These are phyloP conservation scores for Leptonema lineaticorne DNA, from an alignment of 1,140 invertebrate genomes.

Conservation along the genomic window DNA sequence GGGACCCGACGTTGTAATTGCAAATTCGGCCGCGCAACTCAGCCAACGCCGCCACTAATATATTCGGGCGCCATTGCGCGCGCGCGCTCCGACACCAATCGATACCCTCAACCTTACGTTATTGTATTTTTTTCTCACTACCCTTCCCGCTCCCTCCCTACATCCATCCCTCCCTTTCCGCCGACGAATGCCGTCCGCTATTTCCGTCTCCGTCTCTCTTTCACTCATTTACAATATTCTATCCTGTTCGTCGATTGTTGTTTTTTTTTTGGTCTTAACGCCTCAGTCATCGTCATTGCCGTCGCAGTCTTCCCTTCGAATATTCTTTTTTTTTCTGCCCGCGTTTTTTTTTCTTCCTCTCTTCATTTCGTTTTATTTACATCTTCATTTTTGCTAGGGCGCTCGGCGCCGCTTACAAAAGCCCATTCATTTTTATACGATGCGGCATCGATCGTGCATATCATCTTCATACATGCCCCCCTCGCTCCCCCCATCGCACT, in stretches of 20 bases:
- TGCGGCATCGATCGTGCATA: conserved; percentile 3
- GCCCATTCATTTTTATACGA: conserved; percentile 11
- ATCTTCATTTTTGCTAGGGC: conserved; percentile 1
- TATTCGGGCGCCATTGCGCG: conserved; percentile 38
- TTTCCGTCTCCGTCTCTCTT: too few relatives aligned
- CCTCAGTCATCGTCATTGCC: background rate
- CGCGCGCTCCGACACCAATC: conserved; percentile 36
- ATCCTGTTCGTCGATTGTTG: too few relatives aligned
- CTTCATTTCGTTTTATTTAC: conserved; percentile 23
- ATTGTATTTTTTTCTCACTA: conserved; percentile 36
- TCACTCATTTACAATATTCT: too few relatives aligned
- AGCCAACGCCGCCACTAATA: conserved; percentile 28
- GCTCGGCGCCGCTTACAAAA: background rate
- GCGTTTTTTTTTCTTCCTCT: background rate
- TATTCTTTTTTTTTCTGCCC: too few relatives aligned
- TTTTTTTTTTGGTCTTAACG: conserved; percentile 22
- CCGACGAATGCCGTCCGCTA: too few relatives aligned
- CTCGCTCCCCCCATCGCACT: too few relatives aligned
- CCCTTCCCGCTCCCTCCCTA: too few relatives aligned
- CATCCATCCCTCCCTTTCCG: too few relatives aligned
- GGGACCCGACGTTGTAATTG: conserved; percentile 39
- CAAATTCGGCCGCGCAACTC: conserved; percentile 39
- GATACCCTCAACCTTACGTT: conserved; percentile 38
- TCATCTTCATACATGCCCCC: too few relatives aligned
- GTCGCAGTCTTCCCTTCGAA: conserved; percentile 1